phyloP scores from a whole-genome alignment of 2,113 vertebrate species.

The pig (Sus scrofa) region T2T-Sscrofa CM000822.6:55414501-55415000 shows the following conservation, averaged over 20 bases:
- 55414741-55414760: neutral
- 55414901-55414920: too few species aligned
- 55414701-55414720: neutral
- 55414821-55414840: too few species aligned
- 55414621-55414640: neutral
- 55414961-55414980: too few species aligned
- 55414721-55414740: neutral
- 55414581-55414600: neutral
- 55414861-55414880: too few species aligned
- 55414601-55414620: neutral
- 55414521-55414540: neutral
- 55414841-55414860: too few species aligned
- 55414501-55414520: neutral
- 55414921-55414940: too few species aligned
- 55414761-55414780: neutral
- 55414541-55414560: neutral
- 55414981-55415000: too few species aligned
- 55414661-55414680: neutral
- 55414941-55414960: too few species aligned
- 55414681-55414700: neutral
- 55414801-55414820: neutral
- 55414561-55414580: neutral
- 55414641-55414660: neutral
- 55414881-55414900: too few species aligned
- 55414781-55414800: conserved; percentile 1